Base-by-base conservation (phyloP, 2,888 invertebrate genomes). In the Bimastos eiseni region DNA sequence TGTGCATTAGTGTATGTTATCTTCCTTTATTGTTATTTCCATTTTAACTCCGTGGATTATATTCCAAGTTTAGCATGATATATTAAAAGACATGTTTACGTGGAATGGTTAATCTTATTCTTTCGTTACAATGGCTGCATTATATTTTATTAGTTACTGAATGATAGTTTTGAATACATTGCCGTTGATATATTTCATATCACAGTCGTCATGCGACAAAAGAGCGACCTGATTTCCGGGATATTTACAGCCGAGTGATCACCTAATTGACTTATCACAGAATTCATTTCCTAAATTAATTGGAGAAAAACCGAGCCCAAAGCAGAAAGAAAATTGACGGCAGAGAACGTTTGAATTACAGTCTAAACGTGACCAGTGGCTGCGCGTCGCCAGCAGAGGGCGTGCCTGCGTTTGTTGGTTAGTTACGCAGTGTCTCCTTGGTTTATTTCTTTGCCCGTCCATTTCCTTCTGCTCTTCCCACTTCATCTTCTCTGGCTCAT, bases 401-500 rank as follows among this genome's bases (percentile, higher is more conserved):
- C 70, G 30, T 70, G 70, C n/a, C n/a, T 70, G 70, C 30, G 70
- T 70, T 30, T 70, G 70, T 70, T 70, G 2, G n/a, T n/a, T 30
- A n/a, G 70, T n/a, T n/a, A n/a, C 70, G n/a, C 70, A 13, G 70
- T 70, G 70, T 70, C 70, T 70, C 30, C 24, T 49, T 70, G 70
- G 70, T 70, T 70, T 70, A 70, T 70, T n/a, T 70, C 70, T 0
- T 70, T 70, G 70, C 70, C 70, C 70, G 30, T 70, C n/a, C 70
- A 30, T 70, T 70, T 70, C n/a, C 70, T 6, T 70, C n/a, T 70
- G 11, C 70, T 8, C 24, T 49, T 30, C 70, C 70, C n/a, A 70
- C 37, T 86, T 36, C 86, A 86, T 86, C 86, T 86, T 86, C 37
- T 37, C 36, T 36, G 36, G 86, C 34, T 86, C 86, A 86, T 86